phyloP scores from a whole-genome alignment of 2,113 vertebrate genomes.

The Grammomys surdaster region DNA sequence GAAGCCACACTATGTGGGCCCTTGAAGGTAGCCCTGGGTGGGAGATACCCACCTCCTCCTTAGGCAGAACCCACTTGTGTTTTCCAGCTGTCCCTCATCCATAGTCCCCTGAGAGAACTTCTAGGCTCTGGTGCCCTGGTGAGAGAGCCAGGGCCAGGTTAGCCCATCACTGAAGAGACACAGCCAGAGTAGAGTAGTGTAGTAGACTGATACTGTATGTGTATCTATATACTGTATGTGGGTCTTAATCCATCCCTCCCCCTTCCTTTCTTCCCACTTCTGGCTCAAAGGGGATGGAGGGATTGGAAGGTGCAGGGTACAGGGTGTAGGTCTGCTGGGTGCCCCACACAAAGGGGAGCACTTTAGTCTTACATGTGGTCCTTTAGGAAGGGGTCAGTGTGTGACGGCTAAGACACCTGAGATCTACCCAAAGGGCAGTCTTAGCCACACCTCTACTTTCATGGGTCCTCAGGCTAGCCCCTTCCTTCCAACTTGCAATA shows the following conservation, averaged over 20 bases:
- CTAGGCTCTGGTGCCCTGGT: not conserved
- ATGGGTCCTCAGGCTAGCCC: not conserved
- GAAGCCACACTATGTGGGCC: not conserved
- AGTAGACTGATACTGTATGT: too few species aligned
- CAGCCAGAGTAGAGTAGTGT: not conserved
- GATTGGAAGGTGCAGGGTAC: not conserved
- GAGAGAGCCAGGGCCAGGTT: not conserved
- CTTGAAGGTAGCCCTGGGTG: not conserved
- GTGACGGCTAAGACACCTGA: not conserved
- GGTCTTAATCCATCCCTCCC: not conserved
- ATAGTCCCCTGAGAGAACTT: not conserved
- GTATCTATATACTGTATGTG: not conserved
- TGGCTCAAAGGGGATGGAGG: not conserved
- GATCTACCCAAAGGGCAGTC: not conserved
- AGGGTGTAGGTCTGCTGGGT: not conserved
- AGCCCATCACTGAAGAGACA: accelerated
- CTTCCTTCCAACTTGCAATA: too few species aligned
- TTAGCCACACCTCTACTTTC: not conserved
- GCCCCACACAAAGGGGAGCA: not conserved
- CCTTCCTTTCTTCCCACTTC: not conserved
- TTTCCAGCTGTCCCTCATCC: not conserved
- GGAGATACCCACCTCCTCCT: accelerated
- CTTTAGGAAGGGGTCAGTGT: not conserved
- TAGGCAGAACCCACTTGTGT: not conserved
- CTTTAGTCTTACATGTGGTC: accelerated